phyloP scores from a whole-genome alignment of 2,113 vertebrate genomes.

The Nannospalax galili region DNA sequence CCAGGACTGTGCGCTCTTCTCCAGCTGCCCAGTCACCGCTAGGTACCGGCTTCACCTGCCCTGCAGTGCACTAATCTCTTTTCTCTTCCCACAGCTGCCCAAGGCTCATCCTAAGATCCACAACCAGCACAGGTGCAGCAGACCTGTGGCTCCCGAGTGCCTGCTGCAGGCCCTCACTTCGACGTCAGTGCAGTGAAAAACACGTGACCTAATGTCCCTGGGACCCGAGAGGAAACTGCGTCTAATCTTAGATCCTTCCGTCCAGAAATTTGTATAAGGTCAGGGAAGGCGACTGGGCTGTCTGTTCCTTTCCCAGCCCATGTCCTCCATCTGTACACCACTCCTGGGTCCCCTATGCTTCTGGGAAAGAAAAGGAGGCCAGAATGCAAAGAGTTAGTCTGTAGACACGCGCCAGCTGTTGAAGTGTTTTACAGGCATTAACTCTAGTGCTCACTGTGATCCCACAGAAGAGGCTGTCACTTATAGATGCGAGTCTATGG shows the following conservation, averaged over 20 bases:
- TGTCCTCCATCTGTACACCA: neutral
- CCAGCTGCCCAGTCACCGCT: neutral
- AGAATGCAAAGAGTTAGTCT: neutral
- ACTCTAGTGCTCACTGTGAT: neutral
- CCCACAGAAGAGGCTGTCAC: neutral
- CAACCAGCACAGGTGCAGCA: neutral
- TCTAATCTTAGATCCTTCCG: neutral
- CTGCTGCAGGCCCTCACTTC: neutral
- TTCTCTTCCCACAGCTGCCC: neutral
- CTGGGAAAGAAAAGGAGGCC: neutral
- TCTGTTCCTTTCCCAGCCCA: neutral
- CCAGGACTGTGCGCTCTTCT: neutral
- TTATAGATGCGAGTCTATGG: neutral
- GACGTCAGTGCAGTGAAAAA: neutral
- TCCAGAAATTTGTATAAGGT: neutral
- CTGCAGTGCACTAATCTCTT: neutral
- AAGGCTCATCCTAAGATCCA: neutral
- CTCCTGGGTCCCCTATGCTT: neutral
- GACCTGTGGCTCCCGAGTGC: too few species aligned
- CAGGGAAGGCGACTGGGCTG: neutral
- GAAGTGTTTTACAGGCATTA: neutral
- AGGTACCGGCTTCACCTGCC: neutral
- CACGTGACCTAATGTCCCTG: too few species aligned
- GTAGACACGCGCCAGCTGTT: neutral
- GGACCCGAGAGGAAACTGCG: too few species aligned